Conservation (phyloP, 1,140 invertebrate species). For the Trachymyrmex cornetzi region DNA sequence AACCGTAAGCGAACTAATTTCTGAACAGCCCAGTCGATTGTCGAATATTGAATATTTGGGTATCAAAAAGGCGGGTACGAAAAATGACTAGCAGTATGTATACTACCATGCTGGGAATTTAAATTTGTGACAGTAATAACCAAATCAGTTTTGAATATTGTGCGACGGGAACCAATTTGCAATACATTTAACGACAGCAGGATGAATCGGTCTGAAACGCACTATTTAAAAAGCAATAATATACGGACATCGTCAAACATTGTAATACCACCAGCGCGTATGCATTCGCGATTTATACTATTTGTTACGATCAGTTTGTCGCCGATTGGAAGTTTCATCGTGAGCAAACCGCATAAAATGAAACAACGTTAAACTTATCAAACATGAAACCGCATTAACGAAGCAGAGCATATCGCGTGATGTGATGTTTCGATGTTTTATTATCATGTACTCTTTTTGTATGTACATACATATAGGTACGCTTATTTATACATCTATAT, state of each 20-base stretch:
- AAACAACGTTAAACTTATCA: constrained; percentile 52
- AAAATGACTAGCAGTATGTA: constrained; percentile 8
- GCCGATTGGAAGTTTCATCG: constrained; percentile 44
- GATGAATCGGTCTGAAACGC: constrained; percentile 9
- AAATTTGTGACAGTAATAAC: constrained; percentile 39
- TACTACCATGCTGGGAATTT: not conserved
- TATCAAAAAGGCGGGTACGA: not conserved
- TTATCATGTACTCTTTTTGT: constrained; percentile 16
- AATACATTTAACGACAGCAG: constrained; percentile 21
- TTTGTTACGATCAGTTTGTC: constrained; percentile 42
- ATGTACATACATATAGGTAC: too few species aligned
- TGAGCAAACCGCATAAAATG: constrained; percentile 37
- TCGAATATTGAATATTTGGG: constrained; percentile 15
- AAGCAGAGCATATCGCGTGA: not conserved
- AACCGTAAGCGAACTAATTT: not conserved
- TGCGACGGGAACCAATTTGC: constrained; percentile 38
- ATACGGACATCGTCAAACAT: constrained; percentile 26
- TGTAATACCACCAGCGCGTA: constrained; percentile 1
- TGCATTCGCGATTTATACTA: constrained; percentile 31
- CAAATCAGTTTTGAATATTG: not conserved
- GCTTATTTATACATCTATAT: too few species aligned
- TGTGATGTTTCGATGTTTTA: constrained; percentile 19
- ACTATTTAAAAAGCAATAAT: constrained; percentile 60
- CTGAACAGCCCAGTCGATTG: constrained; percentile 12
- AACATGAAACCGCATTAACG: constrained; percentile 32